A percentile compares a stretch with the other conserved stretches of the same genome.
These are phyloP conservation scores for Stichopus horrens DNA, from an alignment of 53 echinoderm and acorn worm genomes.

Conservation along the genomic window DNA sequence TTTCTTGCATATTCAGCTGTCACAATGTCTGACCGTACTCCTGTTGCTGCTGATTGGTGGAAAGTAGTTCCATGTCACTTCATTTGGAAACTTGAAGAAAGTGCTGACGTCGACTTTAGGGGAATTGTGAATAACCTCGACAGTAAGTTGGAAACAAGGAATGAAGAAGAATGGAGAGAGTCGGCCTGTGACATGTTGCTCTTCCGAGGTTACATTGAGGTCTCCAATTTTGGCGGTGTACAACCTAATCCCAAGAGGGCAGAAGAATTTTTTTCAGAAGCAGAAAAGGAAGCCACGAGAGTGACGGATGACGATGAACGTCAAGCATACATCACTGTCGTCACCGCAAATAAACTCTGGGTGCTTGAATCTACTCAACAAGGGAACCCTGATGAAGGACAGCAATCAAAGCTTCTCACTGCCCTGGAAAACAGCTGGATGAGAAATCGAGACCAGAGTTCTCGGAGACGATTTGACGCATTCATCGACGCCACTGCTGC, in stretches of 20 bases:
- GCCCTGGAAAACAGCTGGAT: not conserved
- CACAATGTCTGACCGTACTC: not conserved
- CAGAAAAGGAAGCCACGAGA: constrained; percentile 12
- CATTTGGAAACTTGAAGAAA: constrained; percentile 29
- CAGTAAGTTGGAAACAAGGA: constrained; percentile 26
- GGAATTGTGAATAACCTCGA: constrained; percentile 18
- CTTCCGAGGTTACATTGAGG: constrained; percentile 34
- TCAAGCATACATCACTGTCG: not conserved
- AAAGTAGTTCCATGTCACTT: constrained; percentile 15
- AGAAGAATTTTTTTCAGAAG: constrained; percentile 13
- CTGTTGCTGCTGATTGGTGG: constrained; percentile 10
- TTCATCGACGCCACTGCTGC: constrained; percentile 3
- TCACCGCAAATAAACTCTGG: constrained; percentile 11
- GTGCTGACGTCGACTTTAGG: not conserved
- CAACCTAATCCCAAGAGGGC: not conserved
- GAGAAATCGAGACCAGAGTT: not conserved
- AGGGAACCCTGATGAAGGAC: not conserved
- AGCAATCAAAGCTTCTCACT: not conserved
- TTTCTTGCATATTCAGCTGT: not conserved
- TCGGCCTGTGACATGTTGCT: constrained; percentile 2
- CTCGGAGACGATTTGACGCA: not conserved
- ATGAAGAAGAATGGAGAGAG: not conserved
- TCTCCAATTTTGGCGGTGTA: constrained; percentile 27
- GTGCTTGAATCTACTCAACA: not conserved
- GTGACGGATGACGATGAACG: constrained; percentile 24